Conservation (phyloP, 1,140 invertebrate species). For the Scaptomyza montana region DNA sequence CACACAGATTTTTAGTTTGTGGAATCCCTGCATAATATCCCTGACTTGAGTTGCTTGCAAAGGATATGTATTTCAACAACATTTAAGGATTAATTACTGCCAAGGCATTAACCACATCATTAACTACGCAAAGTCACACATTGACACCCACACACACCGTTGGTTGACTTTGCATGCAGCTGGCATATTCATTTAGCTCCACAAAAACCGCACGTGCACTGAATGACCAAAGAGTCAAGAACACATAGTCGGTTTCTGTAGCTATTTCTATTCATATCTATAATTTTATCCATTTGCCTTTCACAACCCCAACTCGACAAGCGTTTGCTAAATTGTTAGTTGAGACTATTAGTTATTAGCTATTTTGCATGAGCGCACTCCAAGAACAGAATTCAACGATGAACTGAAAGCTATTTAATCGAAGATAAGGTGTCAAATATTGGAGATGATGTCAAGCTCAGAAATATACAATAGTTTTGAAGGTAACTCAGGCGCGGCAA, state of each 20-base stretch:
- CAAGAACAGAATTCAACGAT: neutral
- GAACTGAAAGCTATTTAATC: neutral
- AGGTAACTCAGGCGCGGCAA: too few relatives aligned
- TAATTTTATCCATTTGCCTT: too few relatives aligned
- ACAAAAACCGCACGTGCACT: constrained; percentile 35
- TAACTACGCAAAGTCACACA: constrained; percentile 28
- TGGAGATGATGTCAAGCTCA: too few relatives aligned
- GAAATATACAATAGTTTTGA: too few relatives aligned
- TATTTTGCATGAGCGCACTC: constrained; percentile 3
- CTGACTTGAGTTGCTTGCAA: neutral
- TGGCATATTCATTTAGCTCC: constrained; percentile 37
- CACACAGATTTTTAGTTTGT: neutral
- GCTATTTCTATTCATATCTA: too few relatives aligned
- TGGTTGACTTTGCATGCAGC: constrained; percentile 2
- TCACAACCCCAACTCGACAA: neutral
- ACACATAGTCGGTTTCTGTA: neutral
- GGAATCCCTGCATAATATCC: neutral
- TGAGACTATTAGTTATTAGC: constrained; percentile 45
- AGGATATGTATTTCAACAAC: constrained; percentile 17
- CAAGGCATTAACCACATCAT: constrained; percentile 43
- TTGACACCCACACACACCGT: neutral
- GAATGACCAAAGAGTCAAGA: constrained; percentile 14
- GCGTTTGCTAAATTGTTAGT: constrained; percentile 33
- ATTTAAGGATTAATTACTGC: constrained; percentile 35
- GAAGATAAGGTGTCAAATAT: neutral